Evolutionary conservation across 2,797 vertebrate genomes (phyloP), one percentile per base, ranked within the genome.

Genomic region (Cyclura pinguis): DNA sequence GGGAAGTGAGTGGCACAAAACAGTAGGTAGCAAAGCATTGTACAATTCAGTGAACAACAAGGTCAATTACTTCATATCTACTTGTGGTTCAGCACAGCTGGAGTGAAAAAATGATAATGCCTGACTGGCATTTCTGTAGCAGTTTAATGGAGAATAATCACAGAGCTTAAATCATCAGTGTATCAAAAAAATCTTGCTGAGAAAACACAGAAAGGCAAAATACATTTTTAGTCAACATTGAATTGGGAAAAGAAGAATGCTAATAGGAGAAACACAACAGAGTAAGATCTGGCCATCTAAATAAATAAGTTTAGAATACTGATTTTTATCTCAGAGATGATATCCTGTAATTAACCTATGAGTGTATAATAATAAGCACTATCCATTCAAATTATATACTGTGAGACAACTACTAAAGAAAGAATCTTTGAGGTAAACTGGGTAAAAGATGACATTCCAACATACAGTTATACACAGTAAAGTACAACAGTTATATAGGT

Each of bases 51-150:
- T 94, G 94, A 96, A 93, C 96, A 96, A 87, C 95, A 96, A 97
- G 96, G 96, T 97, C 97, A 97, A 90, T 97, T 96, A 93, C 93
- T 96, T 96, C 93, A 93, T 94, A 95, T 92, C 90, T 96, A 88
- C 95, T 96, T 95, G 92, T 80, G 93, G 92, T 83, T 96, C 92
- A 92, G 83, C 96, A 95, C 97, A 97, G 96, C 93, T 97, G 97
- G 96, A 94, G 85, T 89, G 94, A 93, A 96, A 78, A 95, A 93
- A 67, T 91, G 0, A 1, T 91, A 95, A 93, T 93, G 94, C 91
- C 95, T 95, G 93, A 90, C 94, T 96, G 95, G 92, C 95, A 91
- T 93, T 91, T 93, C 88, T 94, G 85, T 80, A 95, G 91, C 47
- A 89, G 74, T 81, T 91, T 95, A 93, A 94, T 95, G 93, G 38